Conservation (phyloP, 2,888 invertebrate genomes). For the Endomychus coccineus region DNA sequence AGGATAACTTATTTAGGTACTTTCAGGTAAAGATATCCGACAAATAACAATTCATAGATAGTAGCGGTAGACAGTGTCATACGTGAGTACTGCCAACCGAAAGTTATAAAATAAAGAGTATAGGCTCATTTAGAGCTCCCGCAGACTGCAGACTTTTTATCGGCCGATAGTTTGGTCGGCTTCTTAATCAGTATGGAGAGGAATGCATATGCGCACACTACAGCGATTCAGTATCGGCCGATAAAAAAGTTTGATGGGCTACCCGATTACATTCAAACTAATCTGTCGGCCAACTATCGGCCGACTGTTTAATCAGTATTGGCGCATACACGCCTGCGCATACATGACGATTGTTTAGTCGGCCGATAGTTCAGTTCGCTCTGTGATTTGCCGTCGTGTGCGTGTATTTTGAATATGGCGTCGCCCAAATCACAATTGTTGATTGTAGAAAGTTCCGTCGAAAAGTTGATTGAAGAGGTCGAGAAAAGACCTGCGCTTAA, state of each 20-base stretch:
- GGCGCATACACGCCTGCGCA: conserved; percentile 15
- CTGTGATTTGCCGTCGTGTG: conserved; percentile 9
- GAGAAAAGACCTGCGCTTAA: too few relatives aligned
- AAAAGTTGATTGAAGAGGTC: conserved; percentile 7
- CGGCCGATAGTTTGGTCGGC: too few relatives aligned
- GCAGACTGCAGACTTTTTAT: too few relatives aligned
- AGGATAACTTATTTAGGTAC: too few relatives aligned
- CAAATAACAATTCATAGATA: too few relatives aligned
- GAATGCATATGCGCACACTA: conserved; percentile 15
- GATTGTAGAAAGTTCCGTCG: conserved; percentile 7
- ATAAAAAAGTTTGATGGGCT: conserved; percentile 17
- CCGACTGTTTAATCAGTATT: conserved; percentile 14
- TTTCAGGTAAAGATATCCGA: too few relatives aligned
- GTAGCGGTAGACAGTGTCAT: too few relatives aligned
- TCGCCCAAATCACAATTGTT: conserved; percentile 7
- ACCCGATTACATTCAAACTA: conserved; percentile 13
- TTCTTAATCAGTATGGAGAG: conserved; percentile 11
- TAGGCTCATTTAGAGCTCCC: too few relatives aligned
- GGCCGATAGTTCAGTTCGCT: too few relatives aligned
- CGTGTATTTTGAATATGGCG: conserved; percentile 7
- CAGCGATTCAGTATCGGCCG: conserved; percentile 16
- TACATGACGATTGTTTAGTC: conserved; percentile 13
- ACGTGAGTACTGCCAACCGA: too few relatives aligned
- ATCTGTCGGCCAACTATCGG: conserved; percentile 15
- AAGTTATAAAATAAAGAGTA: too few relatives aligned